Conservation (phyloP, 1,140 invertebrate species). For the Listronotus oregonensis region DNA sequence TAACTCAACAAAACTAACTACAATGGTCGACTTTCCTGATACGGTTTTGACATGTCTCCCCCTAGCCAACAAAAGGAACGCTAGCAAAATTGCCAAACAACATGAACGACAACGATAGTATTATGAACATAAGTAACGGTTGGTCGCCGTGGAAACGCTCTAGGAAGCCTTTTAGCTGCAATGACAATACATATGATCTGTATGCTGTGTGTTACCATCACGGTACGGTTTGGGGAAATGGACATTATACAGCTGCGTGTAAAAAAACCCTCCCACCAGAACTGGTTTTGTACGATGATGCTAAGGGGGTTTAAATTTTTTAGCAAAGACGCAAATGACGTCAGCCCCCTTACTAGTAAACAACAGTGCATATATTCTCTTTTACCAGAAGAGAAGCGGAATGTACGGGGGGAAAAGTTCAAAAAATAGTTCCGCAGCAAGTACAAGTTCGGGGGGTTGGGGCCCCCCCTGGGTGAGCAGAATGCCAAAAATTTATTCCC, state of each 20-base stretch:
- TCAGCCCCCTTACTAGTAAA: constrained; percentile 70
- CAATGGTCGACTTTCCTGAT: constrained; percentile 83
- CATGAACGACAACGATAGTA: constrained; percentile 48
- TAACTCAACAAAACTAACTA: constrained; percentile 82
- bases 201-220: constrained; percentile 97
- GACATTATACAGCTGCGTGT: constrained; percentile 96
- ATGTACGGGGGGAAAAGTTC: constrained; percentile 64
- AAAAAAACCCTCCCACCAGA: constrained; percentile 90
- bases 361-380: constrained; percentile 91
- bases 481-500: constrained; percentile 65
- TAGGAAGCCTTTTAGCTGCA: constrained; percentile 61
- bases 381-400: constrained; percentile 80
- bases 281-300: constrained; percentile 98
- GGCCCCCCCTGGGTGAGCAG: constrained; percentile 76
- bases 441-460: constrained; percentile 49
- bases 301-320: constrained; percentile 80
- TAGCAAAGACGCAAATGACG: constrained; percentile 66
- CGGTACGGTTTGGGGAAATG: constrained; percentile 85
- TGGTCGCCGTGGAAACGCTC: constrained; percentile 58
- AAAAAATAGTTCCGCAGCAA: constrained; percentile 59
- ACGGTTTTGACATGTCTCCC: constrained; percentile 83
- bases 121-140: constrained; percentile 55
- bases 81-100: constrained; percentile 21
- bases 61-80: constrained; percentile 62
- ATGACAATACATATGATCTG: constrained; percentile 86